Evolutionary conservation across 2,797 vertebrate species (phyloP).

Genomic region (Rhynchonycteris naso): DNA sequence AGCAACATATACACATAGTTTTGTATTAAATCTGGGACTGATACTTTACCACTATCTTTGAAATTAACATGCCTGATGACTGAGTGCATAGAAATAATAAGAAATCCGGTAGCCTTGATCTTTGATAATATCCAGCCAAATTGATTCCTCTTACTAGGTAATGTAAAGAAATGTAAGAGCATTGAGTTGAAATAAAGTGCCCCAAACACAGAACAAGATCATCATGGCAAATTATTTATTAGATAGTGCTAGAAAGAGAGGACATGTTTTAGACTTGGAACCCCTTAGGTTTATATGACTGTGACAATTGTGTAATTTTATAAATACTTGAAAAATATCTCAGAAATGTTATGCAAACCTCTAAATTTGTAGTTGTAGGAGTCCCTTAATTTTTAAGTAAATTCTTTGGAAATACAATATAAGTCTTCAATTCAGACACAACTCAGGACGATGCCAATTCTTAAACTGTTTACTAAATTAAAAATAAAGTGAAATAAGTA

Average conservation of each 20-base stretch:
- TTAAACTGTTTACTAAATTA: slow-evolving; percentile 15
- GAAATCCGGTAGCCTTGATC: neutral
- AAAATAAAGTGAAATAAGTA: slow-evolving; percentile 8
- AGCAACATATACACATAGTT: neutral
- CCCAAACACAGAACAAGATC: neutral
- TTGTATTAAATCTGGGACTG: neutral
- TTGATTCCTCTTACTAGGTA: neutral
- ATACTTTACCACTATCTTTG: neutral
- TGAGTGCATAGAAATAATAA: neutral
- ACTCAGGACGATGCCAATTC: neutral
- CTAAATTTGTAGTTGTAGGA: neutral
- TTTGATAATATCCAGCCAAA: neutral
- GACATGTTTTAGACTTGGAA: neutral
- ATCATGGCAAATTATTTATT: neutral
- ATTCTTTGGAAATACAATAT: neutral
- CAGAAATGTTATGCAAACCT: neutral
- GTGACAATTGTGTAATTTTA: neutral
- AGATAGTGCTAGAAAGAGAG: neutral
- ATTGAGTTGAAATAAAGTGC: neutral
- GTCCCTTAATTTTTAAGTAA: neutral
- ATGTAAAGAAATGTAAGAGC: neutral
- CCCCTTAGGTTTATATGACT: neutral
- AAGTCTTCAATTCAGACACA: neutral
- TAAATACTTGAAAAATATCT: slow-evolving; percentile 17
- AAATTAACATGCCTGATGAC: neutral